Evolutionary conservation across 2,113 vertebrate species (phyloP).

Genomic region (Anseranas semipalmata): DNA sequence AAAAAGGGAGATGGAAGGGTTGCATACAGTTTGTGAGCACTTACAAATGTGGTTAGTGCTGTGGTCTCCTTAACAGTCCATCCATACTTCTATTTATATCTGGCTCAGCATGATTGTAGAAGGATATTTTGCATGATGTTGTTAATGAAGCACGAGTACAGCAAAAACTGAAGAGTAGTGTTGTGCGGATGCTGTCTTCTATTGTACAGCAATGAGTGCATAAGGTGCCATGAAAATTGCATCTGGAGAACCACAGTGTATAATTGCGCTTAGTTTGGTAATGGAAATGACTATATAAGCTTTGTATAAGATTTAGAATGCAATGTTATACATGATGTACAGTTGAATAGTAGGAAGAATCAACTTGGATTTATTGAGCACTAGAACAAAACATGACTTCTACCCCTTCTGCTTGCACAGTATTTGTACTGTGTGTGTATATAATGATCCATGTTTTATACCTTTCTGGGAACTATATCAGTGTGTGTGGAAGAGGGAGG

Average conservation of each 20-base stretch:
- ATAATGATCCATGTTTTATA: not conserved
- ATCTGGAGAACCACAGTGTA: not conserved
- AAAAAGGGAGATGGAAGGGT: not conserved
- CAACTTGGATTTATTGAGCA: not conserved
- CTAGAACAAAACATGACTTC: not conserved
- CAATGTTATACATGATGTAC: not conserved
- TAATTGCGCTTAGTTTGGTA: not conserved
- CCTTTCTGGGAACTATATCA: not conserved
- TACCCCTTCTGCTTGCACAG: not conserved
- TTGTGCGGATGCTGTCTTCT: not conserved
- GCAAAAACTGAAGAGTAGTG: not conserved
- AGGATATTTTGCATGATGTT: not conserved
- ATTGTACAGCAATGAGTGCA: too few species aligned
- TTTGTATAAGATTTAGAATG: constrained; percentile 10
- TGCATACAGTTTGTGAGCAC: not conserved
- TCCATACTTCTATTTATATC: not conserved
- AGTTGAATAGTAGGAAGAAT: not conserved
- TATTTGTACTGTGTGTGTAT: not conserved
- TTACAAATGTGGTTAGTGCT: not conserved
- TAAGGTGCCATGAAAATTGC: not conserved
- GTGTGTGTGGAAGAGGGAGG: not conserved
- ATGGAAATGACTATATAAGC: not conserved
- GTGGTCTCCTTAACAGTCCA: not conserved
- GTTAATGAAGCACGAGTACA: not conserved
- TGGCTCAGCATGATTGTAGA: not conserved